Base-by-base conservation (phyloP, 2,888 invertebrate species). In the Epinotia bilunana region DNA sequence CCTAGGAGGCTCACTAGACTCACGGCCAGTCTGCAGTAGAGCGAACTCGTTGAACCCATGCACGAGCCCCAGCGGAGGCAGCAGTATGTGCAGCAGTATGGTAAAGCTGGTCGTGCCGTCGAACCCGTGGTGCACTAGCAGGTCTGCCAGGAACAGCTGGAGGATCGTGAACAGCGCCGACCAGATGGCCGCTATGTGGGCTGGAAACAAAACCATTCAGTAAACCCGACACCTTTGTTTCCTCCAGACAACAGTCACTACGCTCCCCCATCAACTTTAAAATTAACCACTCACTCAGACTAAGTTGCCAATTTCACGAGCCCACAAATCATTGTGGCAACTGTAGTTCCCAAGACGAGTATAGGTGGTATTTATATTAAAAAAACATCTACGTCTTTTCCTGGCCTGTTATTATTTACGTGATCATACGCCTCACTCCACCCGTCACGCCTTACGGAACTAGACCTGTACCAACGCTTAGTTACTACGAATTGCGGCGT, bases 11-110 rank as follows among this genome's bases (percentile, higher is more conserved):
- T n/a, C 12, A 0, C 23, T 28, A 2, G 3, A 83, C 89, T 88
- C 61, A 92, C 91, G 81, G 68, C 88, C 88, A 61, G 89, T 91
- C 72, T 91, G 88, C 20, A 92, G 80, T 23, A 92, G 77, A 0
- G 93, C 91, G 77, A 92, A 92, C 69, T 89, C 84, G 73, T 92
- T 88, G 67, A 93, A 86, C 0, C 88, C 89, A 71, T 91, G 87
- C 28, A 90, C 87, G 0, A 93, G 85, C 0, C 93, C 93, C 53
- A 93, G 72, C 0, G 92, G 91, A 2, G 93, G 92, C 46, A 92
- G 77, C 2, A 89, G 7, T 3, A 91, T 78, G 13, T 90, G 86
- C 57, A 92, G 76, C 0, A 88, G 5, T 74, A 91, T 87, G 0
- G 87, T 87, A 0, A 80, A 78, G 0, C 74, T 73, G 62, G 88